Percentiles rank a stretch among this genome's conserved stretches.
phyloP scores from a whole-genome alignment of 2,888 invertebrate genomes.

The Luffia ferchaultella region DNA sequence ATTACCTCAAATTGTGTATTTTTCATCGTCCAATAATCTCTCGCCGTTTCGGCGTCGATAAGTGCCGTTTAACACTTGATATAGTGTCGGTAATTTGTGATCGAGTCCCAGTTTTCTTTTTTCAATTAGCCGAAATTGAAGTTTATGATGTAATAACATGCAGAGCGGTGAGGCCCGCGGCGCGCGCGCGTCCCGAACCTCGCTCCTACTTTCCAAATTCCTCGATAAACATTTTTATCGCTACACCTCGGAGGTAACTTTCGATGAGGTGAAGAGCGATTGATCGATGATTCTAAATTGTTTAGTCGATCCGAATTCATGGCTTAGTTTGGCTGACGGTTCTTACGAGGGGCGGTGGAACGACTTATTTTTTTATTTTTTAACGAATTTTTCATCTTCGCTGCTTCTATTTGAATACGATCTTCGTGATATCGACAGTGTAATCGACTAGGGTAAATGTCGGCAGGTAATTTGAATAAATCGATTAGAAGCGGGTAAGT shows the following conservation, averaged over 20 bases:
- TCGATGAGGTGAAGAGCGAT: not conserved
- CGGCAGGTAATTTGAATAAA: not conserved
- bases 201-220: not conserved
- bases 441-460: not conserved
- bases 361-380: not conserved
- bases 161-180: constrained; percentile 32
- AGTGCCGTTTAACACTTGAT: constrained; percentile 65
- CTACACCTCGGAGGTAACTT: not conserved
- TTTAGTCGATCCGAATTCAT: not conserved
- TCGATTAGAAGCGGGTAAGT: not conserved
- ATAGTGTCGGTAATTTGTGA: constrained; percentile 62
- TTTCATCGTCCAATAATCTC: constrained; percentile 53
- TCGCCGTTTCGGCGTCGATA: constrained; percentile 56
- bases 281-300: not conserved
- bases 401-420: not conserved
- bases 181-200: not conserved
- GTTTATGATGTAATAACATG: constrained; percentile 41
- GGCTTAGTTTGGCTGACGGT: not conserved
- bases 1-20: constrained; percentile 62
- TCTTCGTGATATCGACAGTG: not conserved
- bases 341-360: too few species aligned
- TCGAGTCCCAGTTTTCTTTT: constrained; percentile 49
- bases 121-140: constrained; percentile 60
- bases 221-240: not conserved
- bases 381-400: not conserved